These are phyloP conservation scores for Fabriciana adippe DNA, from an alignment of 2,888 invertebrate species.

Conservation along the genomic window DNA sequence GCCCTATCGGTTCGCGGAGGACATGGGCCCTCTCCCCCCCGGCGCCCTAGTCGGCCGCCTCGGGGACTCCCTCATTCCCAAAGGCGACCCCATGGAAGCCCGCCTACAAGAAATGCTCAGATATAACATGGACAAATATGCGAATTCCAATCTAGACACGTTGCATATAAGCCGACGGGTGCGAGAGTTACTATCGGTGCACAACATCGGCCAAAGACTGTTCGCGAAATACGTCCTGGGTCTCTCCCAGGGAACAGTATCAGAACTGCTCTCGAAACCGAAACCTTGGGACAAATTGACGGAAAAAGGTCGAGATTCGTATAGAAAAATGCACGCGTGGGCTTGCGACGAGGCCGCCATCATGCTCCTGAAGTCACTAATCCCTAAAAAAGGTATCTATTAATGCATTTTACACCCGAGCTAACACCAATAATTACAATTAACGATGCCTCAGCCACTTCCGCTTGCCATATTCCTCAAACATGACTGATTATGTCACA, in stretches of 20 bases:
- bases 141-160: constrained; percentile 96
- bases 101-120: constrained; percentile 95
- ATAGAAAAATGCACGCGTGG: constrained; percentile 99
- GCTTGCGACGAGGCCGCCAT: constrained; percentile 98
- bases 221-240: constrained; percentile 99
- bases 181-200: constrained; percentile 95
- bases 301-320: constrained; percentile 99
- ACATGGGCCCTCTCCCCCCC: constrained; percentile 87
- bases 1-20: constrained; percentile 92
- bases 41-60: constrained; percentile 92
- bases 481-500: constrained; percentile 28
- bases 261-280: constrained; percentile 98
- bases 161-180: constrained; percentile 96
- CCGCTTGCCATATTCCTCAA: constrained; percentile 19
- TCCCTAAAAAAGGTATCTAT: constrained; percentile 97
- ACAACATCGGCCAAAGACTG: constrained; percentile 98
- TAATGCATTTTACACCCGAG: constrained; percentile 45
- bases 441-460: constrained; percentile 28
- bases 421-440: constrained; percentile 36
- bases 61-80: constrained; percentile 95
- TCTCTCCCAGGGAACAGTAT: constrained; percentile 98
- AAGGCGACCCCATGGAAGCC: constrained; percentile 97
- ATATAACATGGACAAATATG: constrained; percentile 98
- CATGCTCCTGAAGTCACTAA: constrained; percentile 97
- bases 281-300: constrained; percentile 99